Base-by-base conservation (phyloP, 2,888 invertebrate species). In the Microctonus hyperodae region DNA sequence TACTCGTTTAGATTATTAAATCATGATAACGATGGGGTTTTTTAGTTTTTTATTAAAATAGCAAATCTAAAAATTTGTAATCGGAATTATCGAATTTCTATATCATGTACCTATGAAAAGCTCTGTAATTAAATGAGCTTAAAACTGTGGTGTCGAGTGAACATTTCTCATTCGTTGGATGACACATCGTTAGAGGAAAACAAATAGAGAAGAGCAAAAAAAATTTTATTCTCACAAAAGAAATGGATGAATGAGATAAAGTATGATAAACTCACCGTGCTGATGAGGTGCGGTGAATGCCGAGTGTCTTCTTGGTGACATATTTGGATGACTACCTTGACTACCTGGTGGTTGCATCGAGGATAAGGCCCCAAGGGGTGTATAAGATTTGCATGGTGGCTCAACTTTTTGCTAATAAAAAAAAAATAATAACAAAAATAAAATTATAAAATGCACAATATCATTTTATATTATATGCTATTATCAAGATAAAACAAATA, bases 271-370 rank as follows among this genome's bases (percentile, higher is more conserved):
- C 82, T 85, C 82, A 88, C 88, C 88, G 83, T 88, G 88, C 78
- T 88, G 88, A 74, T 86, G 88, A 76, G 91, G 89, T 25, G 88
- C 84, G 69, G 85, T 83, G 71, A 84, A 83, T 69, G 84, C 82
- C 51, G 83, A 81, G 75, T 83, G 86, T 74, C 82, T 78, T 68
- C 84, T 77, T 66, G 84, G 83, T 72, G 83, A 84, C 82, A 85
- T 80, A 69, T 81, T 79, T 69, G 83, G 77, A 75, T 83, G 81
- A 76, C 80, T 82, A 70, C 79, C 81, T 33, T 85, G 79, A 72
- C 86, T 88, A 25, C 90, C 91, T 0, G 91, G 91, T n/a, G 94
- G 94, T 84, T 94, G 90, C 94, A 95, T 95, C 76, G 91, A 94
- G 40, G 94, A 93, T 73, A 94, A 85, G 16, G 94, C 94, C 65